Percentiles rank a stretch among this genome's conserved stretches.
phyloP scores from a whole-genome alignment of 2,797 vertebrate genomes.

The Sebastes itinus region DNA sequence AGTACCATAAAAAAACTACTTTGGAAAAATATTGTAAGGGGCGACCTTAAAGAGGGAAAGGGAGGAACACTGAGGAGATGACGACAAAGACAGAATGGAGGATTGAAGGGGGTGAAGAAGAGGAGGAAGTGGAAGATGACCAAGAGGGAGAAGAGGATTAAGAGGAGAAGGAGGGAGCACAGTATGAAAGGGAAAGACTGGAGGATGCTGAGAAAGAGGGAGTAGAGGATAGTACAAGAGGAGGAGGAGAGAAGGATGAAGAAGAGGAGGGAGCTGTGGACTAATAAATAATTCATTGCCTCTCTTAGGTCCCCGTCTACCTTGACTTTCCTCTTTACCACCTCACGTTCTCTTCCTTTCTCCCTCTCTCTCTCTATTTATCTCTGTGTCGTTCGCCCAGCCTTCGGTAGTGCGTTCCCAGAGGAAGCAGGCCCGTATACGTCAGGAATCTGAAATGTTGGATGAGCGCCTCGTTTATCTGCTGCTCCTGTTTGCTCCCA shows the following conservation, averaged over 20 bases:
- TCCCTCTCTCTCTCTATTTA: neutral
- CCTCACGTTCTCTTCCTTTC: conserved; percentile 8
- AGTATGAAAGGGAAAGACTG: conserved; percentile 20
- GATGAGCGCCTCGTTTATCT: conserved; percentile 37
- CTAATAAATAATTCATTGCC: conserved; percentile 76
- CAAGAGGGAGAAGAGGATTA: conserved; percentile 22
- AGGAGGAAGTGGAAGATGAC: conserved; percentile 16
- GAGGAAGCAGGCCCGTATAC: conserved; percentile 44
- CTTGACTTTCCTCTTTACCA: conserved; percentile 25
- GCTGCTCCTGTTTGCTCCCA: conserved; percentile 1
- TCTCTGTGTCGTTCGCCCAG: conserved; percentile 3
- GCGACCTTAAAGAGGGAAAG: neutral
- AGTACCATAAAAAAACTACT: neutral
- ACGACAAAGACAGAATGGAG: neutral
- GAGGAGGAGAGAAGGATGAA: conserved; percentile 37
- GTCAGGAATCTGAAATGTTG: conserved; percentile 60
- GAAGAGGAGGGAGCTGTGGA: conserved; percentile 35
- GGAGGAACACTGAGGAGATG: neutral
- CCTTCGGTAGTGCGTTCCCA: conserved; percentile 57
- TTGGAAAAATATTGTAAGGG: neutral
- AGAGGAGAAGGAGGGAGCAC: neutral
- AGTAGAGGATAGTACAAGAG: conserved; percentile 7
- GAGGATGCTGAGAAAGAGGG: conserved; percentile 11
- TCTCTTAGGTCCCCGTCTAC: conserved; percentile 53
- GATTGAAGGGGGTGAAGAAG: neutral